phyloP scores from a whole-genome alignment of 2,113 vertebrate genomes.

The Clarias batrachus region DNA sequence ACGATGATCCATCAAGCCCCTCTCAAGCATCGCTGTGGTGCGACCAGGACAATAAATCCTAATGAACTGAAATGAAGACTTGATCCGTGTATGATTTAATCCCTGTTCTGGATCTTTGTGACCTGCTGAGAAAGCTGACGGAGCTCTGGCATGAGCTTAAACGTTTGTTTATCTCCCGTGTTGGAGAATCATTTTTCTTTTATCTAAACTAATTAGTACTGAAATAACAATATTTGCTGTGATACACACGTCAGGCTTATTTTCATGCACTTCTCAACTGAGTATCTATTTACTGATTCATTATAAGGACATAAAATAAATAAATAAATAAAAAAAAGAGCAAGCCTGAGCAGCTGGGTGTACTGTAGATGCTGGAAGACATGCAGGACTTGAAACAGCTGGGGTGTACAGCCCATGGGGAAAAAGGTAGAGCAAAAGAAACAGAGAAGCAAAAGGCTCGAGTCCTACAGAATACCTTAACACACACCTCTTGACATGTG shows the following conservation, averaged over 20 bases:
- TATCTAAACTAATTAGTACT: background rate
- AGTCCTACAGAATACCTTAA: conserved; percentile 84
- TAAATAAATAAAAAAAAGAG: background rate
- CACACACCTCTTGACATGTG: conserved; percentile 97
- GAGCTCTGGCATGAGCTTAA: background rate
- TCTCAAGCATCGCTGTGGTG: background rate
- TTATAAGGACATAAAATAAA: background rate
- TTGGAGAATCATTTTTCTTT: background rate
- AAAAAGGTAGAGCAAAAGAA: background rate
- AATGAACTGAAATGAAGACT: background rate
- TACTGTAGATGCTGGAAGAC: no score
- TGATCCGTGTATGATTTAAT: background rate
- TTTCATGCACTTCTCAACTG: background rate
- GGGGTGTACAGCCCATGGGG: background rate
- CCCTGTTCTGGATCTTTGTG: background rate
- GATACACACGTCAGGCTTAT: background rate
- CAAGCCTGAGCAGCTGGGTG: background rate
- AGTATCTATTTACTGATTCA: background rate
- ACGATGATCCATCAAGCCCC: background rate
- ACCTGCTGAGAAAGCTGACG: background rate
- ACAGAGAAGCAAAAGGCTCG: conserved; percentile 67
- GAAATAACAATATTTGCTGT: background rate
- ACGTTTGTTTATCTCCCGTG: background rate
- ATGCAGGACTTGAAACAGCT: no score
- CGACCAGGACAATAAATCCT: background rate